These are phyloP conservation scores for Mamestra configurata DNA, from an alignment of 1,140 invertebrate genomes.

Conservation along the genomic window DNA sequence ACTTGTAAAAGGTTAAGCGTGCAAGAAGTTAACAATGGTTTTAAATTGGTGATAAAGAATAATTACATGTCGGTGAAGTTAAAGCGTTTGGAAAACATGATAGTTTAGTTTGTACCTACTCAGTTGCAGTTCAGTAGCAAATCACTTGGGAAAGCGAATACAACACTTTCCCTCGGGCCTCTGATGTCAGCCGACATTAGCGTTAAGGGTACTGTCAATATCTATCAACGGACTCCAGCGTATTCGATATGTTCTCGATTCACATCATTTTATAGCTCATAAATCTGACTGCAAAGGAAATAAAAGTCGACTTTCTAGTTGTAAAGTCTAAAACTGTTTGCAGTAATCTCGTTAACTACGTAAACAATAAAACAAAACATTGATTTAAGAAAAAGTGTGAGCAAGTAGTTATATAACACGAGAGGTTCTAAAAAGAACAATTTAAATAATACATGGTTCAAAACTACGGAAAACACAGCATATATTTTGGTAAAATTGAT, in stretches of 20 bases:
- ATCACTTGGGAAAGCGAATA: slow-evolving; percentile 55
- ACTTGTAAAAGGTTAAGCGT: slow-evolving; percentile 34
- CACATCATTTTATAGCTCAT: slow-evolving; percentile 27
- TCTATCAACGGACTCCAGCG: slow-evolving; percentile 26
- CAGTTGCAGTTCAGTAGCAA: slow-evolving; percentile 43
- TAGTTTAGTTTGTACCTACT: slow-evolving; percentile 11
- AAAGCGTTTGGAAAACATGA: slow-evolving; percentile 34
- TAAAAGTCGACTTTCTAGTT: slow-evolving; percentile 48
- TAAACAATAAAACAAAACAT: background rate
- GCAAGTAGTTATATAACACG: too few species aligned
- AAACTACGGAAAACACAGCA: too few species aligned
- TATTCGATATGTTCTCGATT: slow-evolving; percentile 39
- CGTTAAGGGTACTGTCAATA: slow-evolving; percentile 54
- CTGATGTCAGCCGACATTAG: slow-evolving; percentile 41
- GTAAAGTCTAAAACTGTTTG: slow-evolving; percentile 26
- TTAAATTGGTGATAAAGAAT: slow-evolving; percentile 14
- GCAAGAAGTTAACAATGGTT: slow-evolving; percentile 9
- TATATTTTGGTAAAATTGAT: too few species aligned
- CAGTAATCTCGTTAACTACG: background rate
- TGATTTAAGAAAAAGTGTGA: background rate
- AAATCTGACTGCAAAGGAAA: slow-evolving; percentile 30
- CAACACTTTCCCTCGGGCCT: slow-evolving; percentile 47
- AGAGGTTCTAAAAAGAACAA: too few species aligned
- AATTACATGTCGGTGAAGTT: background rate
- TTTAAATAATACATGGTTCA: too few species aligned